A percentile compares a stretch with the other conserved stretches of the same genome.
These are phyloP conservation scores for Megaceryle torquata DNA, from an alignment of 2,113 vertebrate genomes.

Conservation along the genomic window DNA sequence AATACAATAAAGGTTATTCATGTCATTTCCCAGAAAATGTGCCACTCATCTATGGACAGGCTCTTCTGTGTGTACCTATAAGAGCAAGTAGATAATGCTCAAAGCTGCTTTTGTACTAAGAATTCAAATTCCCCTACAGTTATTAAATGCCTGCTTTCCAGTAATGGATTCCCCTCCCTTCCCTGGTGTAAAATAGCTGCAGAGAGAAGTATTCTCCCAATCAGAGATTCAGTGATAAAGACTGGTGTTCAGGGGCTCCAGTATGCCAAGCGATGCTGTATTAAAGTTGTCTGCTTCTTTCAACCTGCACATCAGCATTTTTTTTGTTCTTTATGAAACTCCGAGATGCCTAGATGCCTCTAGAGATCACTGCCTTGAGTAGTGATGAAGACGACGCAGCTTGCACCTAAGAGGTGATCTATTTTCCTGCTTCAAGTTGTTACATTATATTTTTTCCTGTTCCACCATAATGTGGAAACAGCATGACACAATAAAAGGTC, in stretches of 20 bases:
- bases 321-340: neutral
- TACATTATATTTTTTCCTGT: neutral
- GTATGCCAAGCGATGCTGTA: neutral
- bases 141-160: neutral
- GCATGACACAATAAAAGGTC: neutral
- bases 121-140: neutral
- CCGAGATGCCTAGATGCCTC: neutral
- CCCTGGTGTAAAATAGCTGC: neutral
- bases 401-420: neutral
- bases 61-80: neutral
- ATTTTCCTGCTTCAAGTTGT: neutral
- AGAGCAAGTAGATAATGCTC: neutral
- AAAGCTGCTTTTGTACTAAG: neutral
- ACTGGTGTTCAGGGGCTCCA: neutral
- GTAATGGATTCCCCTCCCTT: neutral
- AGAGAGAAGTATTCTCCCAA: neutral
- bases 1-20: neutral
- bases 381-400: neutral
- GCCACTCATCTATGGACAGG: neutral
- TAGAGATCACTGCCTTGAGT: neutral
- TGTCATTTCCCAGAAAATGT: neutral
- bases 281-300: neutral
- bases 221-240: neutral
- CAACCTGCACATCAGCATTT: neutral
- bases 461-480: neutral